A percentile compares a stretch with the other conserved stretches of the same genome.
phyloP scores from a whole-genome alignment of 2,797 vertebrate species.

The Chiroxiphia lanceolata region DNA sequence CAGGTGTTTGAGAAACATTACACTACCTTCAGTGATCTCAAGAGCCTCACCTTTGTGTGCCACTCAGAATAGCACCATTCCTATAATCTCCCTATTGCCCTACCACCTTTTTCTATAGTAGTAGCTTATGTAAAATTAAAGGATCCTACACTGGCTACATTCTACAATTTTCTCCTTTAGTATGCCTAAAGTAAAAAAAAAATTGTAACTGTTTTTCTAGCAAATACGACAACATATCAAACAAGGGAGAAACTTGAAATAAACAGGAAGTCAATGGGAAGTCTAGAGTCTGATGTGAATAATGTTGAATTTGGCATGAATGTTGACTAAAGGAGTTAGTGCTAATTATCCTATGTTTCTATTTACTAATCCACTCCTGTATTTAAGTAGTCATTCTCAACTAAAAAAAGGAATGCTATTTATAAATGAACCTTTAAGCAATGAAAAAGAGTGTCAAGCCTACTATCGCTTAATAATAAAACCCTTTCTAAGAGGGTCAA shows the following conservation, averaged over 20 bases:
- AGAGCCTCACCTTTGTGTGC: background rate
- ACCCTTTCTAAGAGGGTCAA: background rate
- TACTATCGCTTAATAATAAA: background rate
- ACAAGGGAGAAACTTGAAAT: background rate
- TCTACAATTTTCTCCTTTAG: background rate
- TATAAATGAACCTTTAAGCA: background rate
- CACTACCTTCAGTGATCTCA: background rate
- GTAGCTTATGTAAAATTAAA: background rate
- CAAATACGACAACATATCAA: background rate
- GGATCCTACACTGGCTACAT: background rate
- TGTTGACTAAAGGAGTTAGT: background rate
- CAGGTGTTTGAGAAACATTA: background rate
- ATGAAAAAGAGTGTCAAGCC: background rate
- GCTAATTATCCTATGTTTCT: background rate
- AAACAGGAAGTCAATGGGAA: background rate
- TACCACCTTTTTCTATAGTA: fast-evolving
- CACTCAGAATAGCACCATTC: background rate
- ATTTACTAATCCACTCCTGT: background rate
- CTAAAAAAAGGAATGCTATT: background rate
- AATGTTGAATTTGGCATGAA: background rate
- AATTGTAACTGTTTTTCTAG: background rate
- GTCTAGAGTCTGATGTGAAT: background rate
- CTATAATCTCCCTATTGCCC: background rate
- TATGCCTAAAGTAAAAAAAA: background rate
- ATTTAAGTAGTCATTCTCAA: background rate